phyloP scores from a whole-genome alignment of 1,140 invertebrate species.

The Nasonia longicornis region DNA sequence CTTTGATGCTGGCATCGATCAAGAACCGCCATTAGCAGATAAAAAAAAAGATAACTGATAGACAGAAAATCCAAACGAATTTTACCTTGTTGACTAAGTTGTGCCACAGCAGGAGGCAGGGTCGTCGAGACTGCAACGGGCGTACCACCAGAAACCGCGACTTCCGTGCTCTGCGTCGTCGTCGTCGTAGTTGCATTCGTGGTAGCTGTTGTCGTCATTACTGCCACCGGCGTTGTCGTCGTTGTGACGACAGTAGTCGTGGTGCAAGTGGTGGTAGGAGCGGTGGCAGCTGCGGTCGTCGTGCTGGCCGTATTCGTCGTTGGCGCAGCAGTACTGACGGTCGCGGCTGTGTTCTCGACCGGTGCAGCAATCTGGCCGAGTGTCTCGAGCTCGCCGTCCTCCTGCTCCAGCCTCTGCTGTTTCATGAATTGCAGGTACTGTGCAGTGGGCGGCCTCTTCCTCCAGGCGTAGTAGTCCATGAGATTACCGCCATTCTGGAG shows the following conservation, averaged over 20 bases:
- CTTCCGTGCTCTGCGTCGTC: conserved; percentile 66
- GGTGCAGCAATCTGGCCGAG: neutral
- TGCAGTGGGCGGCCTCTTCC: conserved; percentile 79
- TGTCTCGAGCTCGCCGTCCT: conserved; percentile 70
- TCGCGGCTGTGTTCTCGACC: neutral
- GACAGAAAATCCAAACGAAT: neutral
- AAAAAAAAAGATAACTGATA: neutral
- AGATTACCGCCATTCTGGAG: conserved; percentile 87
- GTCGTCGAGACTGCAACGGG: conserved; percentile 75
- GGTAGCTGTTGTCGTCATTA: conserved; percentile 43
- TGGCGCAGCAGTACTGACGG: neutral
- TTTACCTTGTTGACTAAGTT: conserved; percentile 72
- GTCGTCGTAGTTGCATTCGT: conserved; percentile 42
- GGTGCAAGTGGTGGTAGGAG: neutral
- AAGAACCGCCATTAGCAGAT: neutral
- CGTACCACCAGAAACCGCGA: conserved; percentile 76
- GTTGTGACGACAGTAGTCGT: neutral
- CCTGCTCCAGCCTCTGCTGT: conserved; percentile 79
- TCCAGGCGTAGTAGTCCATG: conserved; percentile 87
- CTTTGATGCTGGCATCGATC: neutral
- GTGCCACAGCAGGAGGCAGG: conserved; percentile 73
- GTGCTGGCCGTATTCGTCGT: neutral
- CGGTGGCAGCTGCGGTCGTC: neutral
- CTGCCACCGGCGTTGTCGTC: conserved; percentile 21
- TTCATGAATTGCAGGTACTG: conserved; percentile 82